These are phyloP conservation scores for Saturnia pavonia DNA, from an alignment of 2,888 invertebrate genomes.

Conservation along the genomic window DNA sequence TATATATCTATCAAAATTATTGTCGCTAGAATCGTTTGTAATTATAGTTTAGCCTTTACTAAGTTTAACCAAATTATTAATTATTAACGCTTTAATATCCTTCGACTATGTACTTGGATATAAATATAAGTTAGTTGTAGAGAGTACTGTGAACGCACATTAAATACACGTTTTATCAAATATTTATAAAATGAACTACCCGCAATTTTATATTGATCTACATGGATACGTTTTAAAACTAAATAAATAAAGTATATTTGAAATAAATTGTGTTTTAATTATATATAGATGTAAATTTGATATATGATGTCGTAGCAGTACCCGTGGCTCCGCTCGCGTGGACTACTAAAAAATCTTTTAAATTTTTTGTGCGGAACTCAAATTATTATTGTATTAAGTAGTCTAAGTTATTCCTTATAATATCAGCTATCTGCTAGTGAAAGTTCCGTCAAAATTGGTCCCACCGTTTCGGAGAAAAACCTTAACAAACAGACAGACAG, in stretches of 20 bases:
- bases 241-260: conserved; percentile 49
- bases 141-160: conserved; percentile 30
- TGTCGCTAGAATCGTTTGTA: background rate
- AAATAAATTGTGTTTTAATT: background rate
- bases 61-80: conserved; percentile 21
- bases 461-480: too few relatives aligned
- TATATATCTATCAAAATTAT: conserved; percentile 25
- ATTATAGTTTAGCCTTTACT: conserved; percentile 9
- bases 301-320: too few relatives aligned
- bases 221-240: too few relatives aligned
- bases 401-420: too few relatives aligned
- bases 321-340: too few relatives aligned
- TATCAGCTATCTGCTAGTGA: too few relatives aligned
- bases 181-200: conserved; percentile 24
- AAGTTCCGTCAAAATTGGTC: too few relatives aligned
- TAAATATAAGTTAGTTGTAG: conserved; percentile 22
- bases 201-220: conserved; percentile 33
- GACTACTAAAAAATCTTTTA: too few relatives aligned
- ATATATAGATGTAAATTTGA: background rate
- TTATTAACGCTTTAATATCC: conserved; percentile 23
- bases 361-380: too few relatives aligned
- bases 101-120: background rate
- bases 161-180: conserved; percentile 24
- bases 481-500: too few relatives aligned
- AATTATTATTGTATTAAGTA: too few relatives aligned